Evolutionary conservation across 2,797 vertebrate species (phyloP).

Genomic region (Alcedo quadribrachys): DNA sequence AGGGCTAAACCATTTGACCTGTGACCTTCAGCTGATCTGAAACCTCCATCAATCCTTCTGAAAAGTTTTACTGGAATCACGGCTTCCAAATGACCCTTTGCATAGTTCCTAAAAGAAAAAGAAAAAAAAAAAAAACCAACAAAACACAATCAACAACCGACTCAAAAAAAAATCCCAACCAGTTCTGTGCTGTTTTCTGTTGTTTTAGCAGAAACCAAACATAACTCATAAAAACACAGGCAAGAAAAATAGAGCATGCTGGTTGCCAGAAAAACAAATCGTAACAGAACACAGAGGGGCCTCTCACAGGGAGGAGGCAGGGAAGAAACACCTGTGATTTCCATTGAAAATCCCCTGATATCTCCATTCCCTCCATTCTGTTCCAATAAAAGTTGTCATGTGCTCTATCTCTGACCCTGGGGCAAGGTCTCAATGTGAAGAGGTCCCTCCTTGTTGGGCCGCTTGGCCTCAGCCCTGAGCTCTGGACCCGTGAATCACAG

Average conservation of each 20-base stretch:
- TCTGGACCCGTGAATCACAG: slow-evolving; percentile 74
- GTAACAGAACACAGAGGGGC: slow-evolving; percentile 68
- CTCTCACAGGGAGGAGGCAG: slow-evolving; percentile 73
- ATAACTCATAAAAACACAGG: slow-evolving; percentile 51
- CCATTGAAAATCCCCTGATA: slow-evolving; percentile 74
- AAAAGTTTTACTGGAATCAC: slow-evolving; percentile 71
- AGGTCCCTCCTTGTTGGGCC: slow-evolving; percentile 63
- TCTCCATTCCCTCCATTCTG: slow-evolving; percentile 62
- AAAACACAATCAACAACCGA: not conserved
- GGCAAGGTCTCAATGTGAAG: slow-evolving; percentile 60
- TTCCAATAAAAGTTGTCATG: slow-evolving; percentile 57
- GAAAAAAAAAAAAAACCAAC: not conserved
- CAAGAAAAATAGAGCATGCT: slow-evolving; percentile 49
- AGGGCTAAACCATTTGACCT: slow-evolving; percentile 85
- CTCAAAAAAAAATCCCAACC: not conserved
- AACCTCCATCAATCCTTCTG: slow-evolving; percentile 73
- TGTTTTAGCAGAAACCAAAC: slow-evolving; percentile 73
- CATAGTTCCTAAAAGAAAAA: slow-evolving; percentile 50
- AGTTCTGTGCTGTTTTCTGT: slow-evolving; percentile 71
- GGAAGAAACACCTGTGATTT: slow-evolving; percentile 85
- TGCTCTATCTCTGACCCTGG: slow-evolving; percentile 69
- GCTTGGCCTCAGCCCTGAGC: slow-evolving; percentile 27
- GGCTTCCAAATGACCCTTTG: slow-evolving; percentile 74
- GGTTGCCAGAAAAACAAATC: slow-evolving; percentile 60
- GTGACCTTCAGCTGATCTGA: slow-evolving; percentile 71